Conservation (phyloP, 2,113 vertebrate species). For the Tinamus guttatus region DNA sequence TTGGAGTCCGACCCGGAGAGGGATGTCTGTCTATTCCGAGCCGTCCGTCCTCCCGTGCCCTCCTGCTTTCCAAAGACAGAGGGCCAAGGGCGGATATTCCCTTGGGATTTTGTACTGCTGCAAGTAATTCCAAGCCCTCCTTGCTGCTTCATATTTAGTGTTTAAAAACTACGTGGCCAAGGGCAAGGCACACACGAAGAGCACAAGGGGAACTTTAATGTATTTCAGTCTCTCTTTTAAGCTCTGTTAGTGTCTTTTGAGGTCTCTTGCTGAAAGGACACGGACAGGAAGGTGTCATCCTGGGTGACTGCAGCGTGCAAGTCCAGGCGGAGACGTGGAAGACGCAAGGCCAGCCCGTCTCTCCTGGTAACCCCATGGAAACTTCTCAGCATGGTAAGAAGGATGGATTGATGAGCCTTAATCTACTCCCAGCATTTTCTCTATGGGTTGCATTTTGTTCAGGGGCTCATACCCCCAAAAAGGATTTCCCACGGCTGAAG, state of each 20-base stretch:
- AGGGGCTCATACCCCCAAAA: accelerated
- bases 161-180: too few relatives aligned
- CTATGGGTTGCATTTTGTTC: accelerated
- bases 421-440: neutral
- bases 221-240: neutral
- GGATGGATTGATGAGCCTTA: neutral
- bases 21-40: too few relatives aligned
- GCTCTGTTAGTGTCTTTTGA: neutral
- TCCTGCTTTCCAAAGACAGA: too few relatives aligned
- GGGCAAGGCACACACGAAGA: neutral
- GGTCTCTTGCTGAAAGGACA: neutral
- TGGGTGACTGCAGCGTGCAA: neutral
- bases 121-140: too few relatives aligned
- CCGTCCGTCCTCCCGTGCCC: neutral
- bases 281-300: neutral
- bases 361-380: too few relatives aligned
- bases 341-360: too few relatives aligned
- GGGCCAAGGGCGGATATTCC: too few relatives aligned
- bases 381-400: neutral
- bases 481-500: neutral
- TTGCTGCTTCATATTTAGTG: too few relatives aligned
- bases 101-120: too few relatives aligned
- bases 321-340: neutral
- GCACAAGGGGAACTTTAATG: neutral
- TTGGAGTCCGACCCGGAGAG: neutral